Evolutionary conservation across 2,113 vertebrate genomes (phyloP), one percentile per base, ranked within the genome.

Genomic region (Heterotis niloticus): DNA sequence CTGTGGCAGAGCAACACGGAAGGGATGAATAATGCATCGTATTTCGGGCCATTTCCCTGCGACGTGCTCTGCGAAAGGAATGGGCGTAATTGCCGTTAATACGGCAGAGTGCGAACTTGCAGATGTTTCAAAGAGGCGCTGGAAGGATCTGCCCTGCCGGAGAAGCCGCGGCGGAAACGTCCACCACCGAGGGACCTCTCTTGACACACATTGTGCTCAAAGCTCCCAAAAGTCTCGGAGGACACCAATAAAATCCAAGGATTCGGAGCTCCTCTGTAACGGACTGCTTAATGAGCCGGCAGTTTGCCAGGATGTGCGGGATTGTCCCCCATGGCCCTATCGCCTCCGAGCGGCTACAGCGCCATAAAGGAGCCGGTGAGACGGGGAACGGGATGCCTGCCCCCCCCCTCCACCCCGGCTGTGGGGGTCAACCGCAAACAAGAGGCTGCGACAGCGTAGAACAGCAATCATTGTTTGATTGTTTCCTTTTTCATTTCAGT

Each of bases 401-500:
- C 24, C 26, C 26, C 71, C 12, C 24, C 24, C 52, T 3, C 16
- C 71, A 17, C 24, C 5, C 71, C 10, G 1, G 57, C 54, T 26
- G 17, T 51, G 51, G 71, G 71, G 56, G 71, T 59, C 71, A 23
- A 26, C 54, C 54, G 26, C 56, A 54, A 74, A 74, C 51, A 74
- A 74, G 54, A 14, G 54, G 23, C 71, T 59, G 71, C 9, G 71
- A 74, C 54, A 12, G 54, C 26, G 57, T 18, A 54, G 71, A 74
- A 51, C 54, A n/a, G 71, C 71, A 74, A 74, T 74, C 71, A 29
- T 74, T 28, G 71, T 74, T 28, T 74, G 54, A 74, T 74, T 74
- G 71, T 74, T 74, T 74, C 71, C 52, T 24, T 54, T 57, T 74
- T 74, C 71, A 54, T 74, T 74, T 65, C 54, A 13, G 71, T 74